Evolutionary conservation across 2,888 invertebrate species (phyloP), one percentile per base, ranked within the genome.

Genomic region (Panzeria rudis): DNA sequence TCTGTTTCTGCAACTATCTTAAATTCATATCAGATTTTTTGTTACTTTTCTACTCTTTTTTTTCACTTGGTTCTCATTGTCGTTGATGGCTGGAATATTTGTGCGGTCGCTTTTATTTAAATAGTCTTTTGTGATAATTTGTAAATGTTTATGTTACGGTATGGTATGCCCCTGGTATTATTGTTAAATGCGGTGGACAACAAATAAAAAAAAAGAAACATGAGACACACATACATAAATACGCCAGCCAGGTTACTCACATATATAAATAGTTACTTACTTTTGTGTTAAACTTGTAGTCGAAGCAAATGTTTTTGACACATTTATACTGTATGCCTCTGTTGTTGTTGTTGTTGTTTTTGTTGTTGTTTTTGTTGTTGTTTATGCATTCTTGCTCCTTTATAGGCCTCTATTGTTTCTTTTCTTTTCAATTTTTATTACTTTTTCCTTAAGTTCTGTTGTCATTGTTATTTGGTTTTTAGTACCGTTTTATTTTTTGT

Each of bases 101-200:
- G 64, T 61, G 78, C 78, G 75, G 54, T 75, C 66, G 72, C 64
- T 81, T 76, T 81, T 84, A 77, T 80, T 84, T 81, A 72, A 81
- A 81, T 73, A 81, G 66, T 47, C 81, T 77, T 77, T 77, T 84
- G 80, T 80, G 61, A 84, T 84, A 80, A 84, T 76, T 84, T 80
- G 84, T 84, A 84, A 84, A 84, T 76, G 84, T 81, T 81, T 83
- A 52, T 68, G 25, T 84, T 47, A 78, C 32, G 80, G 23, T 29
- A n/a, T n/a, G n/a, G 29, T 84, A 80, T 76, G 84, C 52, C 84
- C 61, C 75, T 71, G 75, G 52, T 73, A 50, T 71, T 73, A 38
- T 69, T 80, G 66, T 76, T 72, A 50, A 54, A 78, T 82, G 78
- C 68, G 76, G 81, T 72, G 69, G 56, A 75, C 75, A 82, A 82